These are phyloP conservation scores for Polydrusus pterygomalis DNA, from an alignment of 2,888 invertebrate genomes.

Conservation along the genomic window DNA sequence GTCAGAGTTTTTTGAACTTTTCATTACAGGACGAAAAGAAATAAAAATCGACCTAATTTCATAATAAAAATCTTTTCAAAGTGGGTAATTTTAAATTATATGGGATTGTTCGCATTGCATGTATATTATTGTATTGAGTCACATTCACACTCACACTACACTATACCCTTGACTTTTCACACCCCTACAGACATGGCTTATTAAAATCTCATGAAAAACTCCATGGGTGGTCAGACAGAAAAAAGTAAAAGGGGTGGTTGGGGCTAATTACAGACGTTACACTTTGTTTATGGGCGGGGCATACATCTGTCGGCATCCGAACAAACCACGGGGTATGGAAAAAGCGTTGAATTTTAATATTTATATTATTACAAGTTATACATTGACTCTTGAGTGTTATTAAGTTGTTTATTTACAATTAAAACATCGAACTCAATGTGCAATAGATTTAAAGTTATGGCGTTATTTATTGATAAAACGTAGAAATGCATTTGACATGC, in stretches of 20 bases:
- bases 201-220: conserved; percentile 33
- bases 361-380: no score
- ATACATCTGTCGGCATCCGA: conserved; percentile 55
- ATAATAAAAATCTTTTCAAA: no score
- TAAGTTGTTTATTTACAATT: no score
- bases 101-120: neutral
- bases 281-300: conserved; percentile 59
- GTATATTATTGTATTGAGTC: neutral
- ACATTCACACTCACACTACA: no score
- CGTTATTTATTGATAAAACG: no score
- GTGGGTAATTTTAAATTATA: neutral
- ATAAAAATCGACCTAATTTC: no score
- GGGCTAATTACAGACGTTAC: conserved; percentile 45
- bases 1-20: no score
- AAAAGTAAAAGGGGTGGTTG: conserved; percentile 39
- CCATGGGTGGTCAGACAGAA: conserved; percentile 31
- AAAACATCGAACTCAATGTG: no score
- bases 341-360: neutral
- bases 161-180: conserved; percentile 25
- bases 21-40: no score
- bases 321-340: neutral
- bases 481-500: no score
- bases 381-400: no score
- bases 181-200: conserved; percentile 19
- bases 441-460: no score